phyloP scores from a whole-genome alignment of 2,888 invertebrate genomes.

The Drosophila ezoana region DNA sequence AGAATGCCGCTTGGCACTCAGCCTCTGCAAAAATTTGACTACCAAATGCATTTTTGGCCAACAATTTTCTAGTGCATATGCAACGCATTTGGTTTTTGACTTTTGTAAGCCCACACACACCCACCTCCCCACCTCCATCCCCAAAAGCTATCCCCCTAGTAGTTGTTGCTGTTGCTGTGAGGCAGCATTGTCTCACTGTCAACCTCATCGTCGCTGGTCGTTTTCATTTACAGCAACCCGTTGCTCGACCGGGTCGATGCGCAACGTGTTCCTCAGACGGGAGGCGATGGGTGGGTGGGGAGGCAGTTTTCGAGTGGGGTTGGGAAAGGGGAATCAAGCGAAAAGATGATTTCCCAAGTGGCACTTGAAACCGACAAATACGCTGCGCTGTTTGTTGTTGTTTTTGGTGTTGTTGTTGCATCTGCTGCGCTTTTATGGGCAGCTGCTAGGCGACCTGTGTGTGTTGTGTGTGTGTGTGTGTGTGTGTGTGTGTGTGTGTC shows the following conservation, averaged over 20 bases:
- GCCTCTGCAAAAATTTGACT: slow-evolving; percentile 61
- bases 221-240: slow-evolving; percentile 70
- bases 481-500: slow-evolving; percentile 22
- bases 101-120: slow-evolving; percentile 15
- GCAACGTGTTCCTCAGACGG: slow-evolving; percentile 7
- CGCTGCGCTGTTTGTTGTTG: slow-evolving; percentile 44
- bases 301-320: background rate
- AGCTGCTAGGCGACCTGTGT: slow-evolving; percentile 14
- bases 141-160: background rate
- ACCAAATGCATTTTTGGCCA: slow-evolving; percentile 65
- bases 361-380: slow-evolving; percentile 75
- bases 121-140: too few relatives aligned
- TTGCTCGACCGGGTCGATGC: slow-evolving; percentile 18
- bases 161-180: slow-evolving; percentile 21
- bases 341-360: slow-evolving; percentile 81
- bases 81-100: slow-evolving; percentile 56
- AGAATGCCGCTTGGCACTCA: slow-evolving; percentile 30
- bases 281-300: too few relatives aligned
- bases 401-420: slow-evolving; percentile 48
- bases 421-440: slow-evolving; percentile 70
- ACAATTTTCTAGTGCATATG: slow-evolving; percentile 50
- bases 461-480: slow-evolving; percentile 3
- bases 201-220: slow-evolving; percentile 58
- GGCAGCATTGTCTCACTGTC: slow-evolving; percentile 59
- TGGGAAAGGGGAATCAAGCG: slow-evolving; percentile 30